phyloP scores from a whole-genome alignment of 2,888 invertebrate species.

The Hyppa rectilinea region DNA sequence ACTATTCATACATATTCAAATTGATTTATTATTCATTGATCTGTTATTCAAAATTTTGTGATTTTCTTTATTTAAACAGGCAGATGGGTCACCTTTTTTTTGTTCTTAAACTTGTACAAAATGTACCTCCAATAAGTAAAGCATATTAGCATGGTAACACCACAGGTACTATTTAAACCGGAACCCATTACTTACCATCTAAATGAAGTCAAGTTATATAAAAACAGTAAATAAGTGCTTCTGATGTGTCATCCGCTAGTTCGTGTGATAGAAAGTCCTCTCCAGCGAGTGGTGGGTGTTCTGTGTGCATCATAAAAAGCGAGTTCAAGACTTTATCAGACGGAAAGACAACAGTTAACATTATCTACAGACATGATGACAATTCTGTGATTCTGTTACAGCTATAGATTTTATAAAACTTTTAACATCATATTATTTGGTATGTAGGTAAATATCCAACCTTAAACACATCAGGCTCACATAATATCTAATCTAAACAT shows the following conservation, averaged over 20 bases:
- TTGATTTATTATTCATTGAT: constrained; percentile 53
- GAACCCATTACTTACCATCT: too few species aligned
- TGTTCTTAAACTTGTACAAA: neutral
- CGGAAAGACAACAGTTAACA: neutral
- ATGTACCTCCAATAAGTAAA: neutral
- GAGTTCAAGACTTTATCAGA: neutral
- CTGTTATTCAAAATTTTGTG: neutral
- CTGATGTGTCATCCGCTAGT: neutral
- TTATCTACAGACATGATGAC: neutral
- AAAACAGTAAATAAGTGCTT: neutral
- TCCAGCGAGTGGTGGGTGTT: neutral
- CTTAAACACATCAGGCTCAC: too few species aligned
- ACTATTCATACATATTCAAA: constrained; percentile 56
- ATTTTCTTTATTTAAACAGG: neutral
- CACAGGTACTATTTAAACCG: neutral
- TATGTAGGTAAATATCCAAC: too few species aligned
- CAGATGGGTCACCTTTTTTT: neutral
- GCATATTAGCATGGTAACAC: too few species aligned
- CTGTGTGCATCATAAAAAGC: constrained; percentile 22
- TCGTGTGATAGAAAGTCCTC: neutral
- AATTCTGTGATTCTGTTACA: neutral
- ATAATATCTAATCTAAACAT: too few species aligned
- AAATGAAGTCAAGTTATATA: neutral
- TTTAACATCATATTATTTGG: too few species aligned
- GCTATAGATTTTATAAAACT: too few species aligned